Evolutionary conservation across 2,113 vertebrate genomes (phyloP), one percentile per base, ranked within the genome.

Genomic region (Cepphus grylle): DNA sequence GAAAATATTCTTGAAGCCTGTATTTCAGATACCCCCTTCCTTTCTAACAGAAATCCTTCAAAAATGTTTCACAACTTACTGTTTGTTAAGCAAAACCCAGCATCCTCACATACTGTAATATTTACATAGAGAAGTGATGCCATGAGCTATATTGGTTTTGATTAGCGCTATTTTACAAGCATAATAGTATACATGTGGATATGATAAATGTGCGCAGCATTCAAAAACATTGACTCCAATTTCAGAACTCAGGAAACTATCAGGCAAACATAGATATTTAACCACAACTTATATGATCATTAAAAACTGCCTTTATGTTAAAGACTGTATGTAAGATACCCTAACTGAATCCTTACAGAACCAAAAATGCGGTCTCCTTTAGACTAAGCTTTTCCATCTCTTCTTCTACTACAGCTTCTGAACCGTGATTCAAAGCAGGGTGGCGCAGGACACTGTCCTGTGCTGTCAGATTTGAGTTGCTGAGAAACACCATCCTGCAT

Each of bases 1-100:
- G 95, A 92, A 94, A 95, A 92, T 90, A 94, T 5, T 58, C 74
- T 20, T 49, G 23, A 73, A 47, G 63, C 29, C 81, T 56, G 36
- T 40, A 16, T 56, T 94, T 73, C 83, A 89, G 76, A 82, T 40
- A 69, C 23, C n/a, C 40, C 40, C 77, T 73, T 77, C 50, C 58
- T 47, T 69, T 67, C 79, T 43, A 84, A 67, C 20, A 76, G 86
- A 63, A 88, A 72, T 67, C 82, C 52, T 90, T 73, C 76, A 32
- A 8, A 87, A 73, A 23, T 7, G 20, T 83, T 93, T 86, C 80
- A 80, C 79, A 80, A 80, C 42, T 61, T 34, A 12, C 22, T 77
- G 10, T 55, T 78, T 90, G 83, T 49, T 87, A 40, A 73, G 71
- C 66, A 79, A 77, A 62, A 5, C 19, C 63, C 81, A 79, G 81